Evolutionary conservation across 2,888 invertebrate species (phyloP).

Genomic region (Pachycephus smyrnensis): DNA sequence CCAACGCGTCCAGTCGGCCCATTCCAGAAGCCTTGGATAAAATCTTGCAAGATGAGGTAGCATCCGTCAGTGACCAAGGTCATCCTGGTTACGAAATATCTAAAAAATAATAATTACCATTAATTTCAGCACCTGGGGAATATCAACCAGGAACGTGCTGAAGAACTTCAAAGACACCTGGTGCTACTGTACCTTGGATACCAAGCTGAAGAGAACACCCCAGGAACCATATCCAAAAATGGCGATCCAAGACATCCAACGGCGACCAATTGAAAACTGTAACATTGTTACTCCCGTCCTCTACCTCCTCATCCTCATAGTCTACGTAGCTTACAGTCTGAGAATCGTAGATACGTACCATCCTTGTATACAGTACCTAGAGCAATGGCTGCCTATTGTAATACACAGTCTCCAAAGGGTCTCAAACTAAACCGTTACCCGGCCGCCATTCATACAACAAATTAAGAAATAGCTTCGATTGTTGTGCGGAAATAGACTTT

Average conservation of each 20-base stretch:
- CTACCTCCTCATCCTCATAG: background rate
- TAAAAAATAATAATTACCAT: background rate
- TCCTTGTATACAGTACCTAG: background rate
- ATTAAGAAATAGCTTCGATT: slow-evolving; percentile 42
- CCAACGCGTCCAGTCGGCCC: background rate
- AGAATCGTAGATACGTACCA: background rate
- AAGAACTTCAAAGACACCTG: background rate
- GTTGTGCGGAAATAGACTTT: slow-evolving; percentile 15
- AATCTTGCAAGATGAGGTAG: background rate
- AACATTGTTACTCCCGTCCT: background rate
- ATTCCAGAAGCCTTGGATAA: background rate
- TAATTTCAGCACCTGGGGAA: background rate
- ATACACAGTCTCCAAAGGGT: background rate
- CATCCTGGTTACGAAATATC: background rate
- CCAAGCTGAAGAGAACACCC: background rate
- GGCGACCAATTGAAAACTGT: background rate
- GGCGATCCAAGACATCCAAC: background rate
- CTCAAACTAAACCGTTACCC: slow-evolving; percentile 9
- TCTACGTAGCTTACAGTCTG: background rate
- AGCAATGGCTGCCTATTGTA: background rate
- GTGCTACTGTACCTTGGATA: background rate
- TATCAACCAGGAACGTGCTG: background rate
- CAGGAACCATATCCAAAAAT: background rate
- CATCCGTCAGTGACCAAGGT: background rate
- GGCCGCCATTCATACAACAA: slow-evolving; percentile 7